phyloP scores from a whole-genome alignment of 2,113 vertebrate species.

The Malurus alboscapulatus region DNA sequence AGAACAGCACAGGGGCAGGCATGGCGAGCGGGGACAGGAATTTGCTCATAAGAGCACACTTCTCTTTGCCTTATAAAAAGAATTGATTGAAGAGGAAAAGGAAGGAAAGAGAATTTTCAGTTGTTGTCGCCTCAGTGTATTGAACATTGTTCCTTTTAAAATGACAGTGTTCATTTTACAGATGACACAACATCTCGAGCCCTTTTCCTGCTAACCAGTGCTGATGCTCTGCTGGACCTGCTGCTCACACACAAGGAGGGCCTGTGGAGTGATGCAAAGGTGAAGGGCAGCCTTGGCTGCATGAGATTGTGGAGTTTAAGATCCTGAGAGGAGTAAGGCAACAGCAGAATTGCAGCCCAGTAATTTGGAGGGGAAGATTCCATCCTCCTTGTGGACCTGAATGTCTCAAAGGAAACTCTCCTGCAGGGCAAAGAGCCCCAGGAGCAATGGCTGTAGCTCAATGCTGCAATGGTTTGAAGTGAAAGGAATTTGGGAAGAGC shows the following conservation, averaged over 20 bases:
- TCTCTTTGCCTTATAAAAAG: background rate
- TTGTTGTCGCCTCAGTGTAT: background rate
- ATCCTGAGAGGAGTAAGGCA: background rate
- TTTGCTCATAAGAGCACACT: background rate
- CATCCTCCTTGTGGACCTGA: background rate
- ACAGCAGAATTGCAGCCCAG: background rate
- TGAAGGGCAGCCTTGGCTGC: background rate
- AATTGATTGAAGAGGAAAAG: background rate
- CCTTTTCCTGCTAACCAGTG: background rate
- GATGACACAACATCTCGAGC: background rate
- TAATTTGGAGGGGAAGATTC: background rate
- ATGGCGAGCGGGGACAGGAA: accelerated
- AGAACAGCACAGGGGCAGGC: background rate
- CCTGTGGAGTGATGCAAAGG: background rate
- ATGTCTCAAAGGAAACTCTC: background rate
- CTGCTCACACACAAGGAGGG: background rate
- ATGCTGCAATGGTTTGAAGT: background rate
- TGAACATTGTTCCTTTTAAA: background rate
- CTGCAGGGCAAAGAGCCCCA: background rate
- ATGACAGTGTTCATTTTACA: background rate
- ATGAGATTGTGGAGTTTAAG: background rate
- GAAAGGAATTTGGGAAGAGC: background rate
- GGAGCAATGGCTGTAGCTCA: background rate
- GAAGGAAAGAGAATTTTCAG: background rate
- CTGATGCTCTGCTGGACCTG: background rate